Conservation (phyloP, 2,113 vertebrate species). For the Poeciliopsis retropinna region DNA sequence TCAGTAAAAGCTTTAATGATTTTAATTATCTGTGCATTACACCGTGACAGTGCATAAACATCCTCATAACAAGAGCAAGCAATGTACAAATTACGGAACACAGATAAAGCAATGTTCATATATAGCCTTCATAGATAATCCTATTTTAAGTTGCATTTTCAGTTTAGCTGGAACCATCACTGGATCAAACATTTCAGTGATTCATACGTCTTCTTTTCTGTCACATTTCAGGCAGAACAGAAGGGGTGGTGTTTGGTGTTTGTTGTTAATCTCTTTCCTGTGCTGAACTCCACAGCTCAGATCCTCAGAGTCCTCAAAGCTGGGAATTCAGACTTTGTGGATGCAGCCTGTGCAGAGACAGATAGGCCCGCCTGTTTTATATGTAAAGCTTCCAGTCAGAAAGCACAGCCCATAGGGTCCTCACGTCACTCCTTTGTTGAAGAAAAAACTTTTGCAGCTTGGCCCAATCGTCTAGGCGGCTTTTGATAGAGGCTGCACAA, state of each 20-base stretch:
- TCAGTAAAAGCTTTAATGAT: not conserved
- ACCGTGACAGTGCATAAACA: not conserved
- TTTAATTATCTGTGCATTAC: not conserved
- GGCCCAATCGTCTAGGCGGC: constrained; percentile 64
- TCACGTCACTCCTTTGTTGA: constrained; percentile 65
- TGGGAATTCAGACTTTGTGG: constrained; percentile 71
- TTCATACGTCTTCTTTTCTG: constrained; percentile 35
- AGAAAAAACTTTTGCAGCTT: constrained; percentile 62
- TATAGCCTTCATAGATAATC: not conserved
- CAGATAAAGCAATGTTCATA: not conserved
- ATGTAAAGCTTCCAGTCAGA: constrained; percentile 77
- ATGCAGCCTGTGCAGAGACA: constrained; percentile 70
- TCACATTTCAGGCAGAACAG: constrained; percentile 33
- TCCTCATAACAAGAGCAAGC: not conserved
- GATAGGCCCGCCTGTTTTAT: constrained; percentile 78
- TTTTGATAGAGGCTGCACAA: constrained; percentile 66
- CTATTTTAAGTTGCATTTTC: not conserved
- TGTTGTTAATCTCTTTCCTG: constrained; percentile 70
- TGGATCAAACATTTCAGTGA: constrained; percentile 38
- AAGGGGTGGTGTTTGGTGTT: constrained; percentile 63
- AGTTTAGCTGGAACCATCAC: constrained; percentile 4
- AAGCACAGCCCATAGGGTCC: constrained; percentile 68
- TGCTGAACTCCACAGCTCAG: constrained; percentile 64
- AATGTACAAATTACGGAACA: not conserved
- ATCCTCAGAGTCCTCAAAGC: constrained; percentile 65